phyloP scores from a whole-genome alignment of 2,113 vertebrate genomes.

The Bubo scandiacus region DNA sequence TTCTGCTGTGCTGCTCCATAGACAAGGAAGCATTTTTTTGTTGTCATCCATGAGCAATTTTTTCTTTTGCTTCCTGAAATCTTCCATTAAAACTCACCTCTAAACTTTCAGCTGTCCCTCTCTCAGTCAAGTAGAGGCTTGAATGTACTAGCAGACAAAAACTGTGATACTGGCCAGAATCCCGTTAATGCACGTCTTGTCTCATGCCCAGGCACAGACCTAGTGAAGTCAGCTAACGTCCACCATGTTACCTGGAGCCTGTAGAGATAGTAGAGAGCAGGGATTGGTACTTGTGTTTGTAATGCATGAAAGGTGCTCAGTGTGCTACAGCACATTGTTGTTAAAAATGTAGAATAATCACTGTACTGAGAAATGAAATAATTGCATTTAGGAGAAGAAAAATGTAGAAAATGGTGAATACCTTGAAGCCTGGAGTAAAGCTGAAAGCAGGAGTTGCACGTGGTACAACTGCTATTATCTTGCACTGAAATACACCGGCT shows the following conservation, averaged over 20 bases:
- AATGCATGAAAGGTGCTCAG: neutral
- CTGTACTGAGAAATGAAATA: neutral
- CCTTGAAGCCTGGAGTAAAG: neutral
- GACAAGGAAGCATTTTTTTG: neutral
- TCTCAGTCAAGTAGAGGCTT: neutral
- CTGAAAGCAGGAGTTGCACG: neutral
- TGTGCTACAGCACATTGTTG: accelerated
- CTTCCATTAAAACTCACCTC: neutral
- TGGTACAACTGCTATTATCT: neutral
- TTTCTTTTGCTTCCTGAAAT: neutral
- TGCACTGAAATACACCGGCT: neutral
- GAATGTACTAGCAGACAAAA: neutral
- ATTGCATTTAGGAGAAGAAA: neutral
- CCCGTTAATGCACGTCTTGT: neutral
- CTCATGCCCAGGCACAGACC: neutral
- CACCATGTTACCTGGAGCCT: neutral
- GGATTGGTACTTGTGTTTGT: neutral
- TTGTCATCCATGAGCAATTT: neutral
- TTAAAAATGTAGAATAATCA: neutral
- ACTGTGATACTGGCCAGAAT: neutral
- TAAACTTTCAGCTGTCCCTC: neutral
- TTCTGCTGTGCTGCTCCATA: neutral
- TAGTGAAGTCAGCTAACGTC: neutral
- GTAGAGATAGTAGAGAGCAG: neutral
- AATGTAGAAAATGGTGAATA: neutral